These are phyloP conservation scores for Boleophthalmus pectinirostris DNA, from an alignment of 2,113 vertebrate species.

Conservation along the genomic window DNA sequence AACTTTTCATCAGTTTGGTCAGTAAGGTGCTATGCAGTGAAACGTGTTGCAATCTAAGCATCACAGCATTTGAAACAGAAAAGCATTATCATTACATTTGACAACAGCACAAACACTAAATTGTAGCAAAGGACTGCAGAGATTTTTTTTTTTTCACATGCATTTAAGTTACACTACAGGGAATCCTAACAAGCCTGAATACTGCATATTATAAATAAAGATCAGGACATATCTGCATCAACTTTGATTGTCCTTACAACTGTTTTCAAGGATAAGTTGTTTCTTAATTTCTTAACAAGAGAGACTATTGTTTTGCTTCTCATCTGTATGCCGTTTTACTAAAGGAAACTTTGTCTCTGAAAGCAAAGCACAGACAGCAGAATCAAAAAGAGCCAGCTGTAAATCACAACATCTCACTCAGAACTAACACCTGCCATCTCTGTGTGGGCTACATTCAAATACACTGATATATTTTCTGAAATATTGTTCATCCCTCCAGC, in stretches of 20 bases:
- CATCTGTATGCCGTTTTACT: conserved; percentile 12
- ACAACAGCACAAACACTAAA: too few relatives aligned
- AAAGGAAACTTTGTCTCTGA: neutral
- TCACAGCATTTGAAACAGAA: conserved; percentile 5
- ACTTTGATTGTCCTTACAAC: neutral
- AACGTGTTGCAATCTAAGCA: conserved; percentile 4
- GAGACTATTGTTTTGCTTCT: conserved; percentile 16
- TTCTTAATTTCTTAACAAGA: conserved; percentile 4
- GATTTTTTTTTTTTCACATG: too few relatives aligned
- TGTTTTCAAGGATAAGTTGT: neutral
- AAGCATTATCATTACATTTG: neutral
- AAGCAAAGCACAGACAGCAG: conserved; percentile 5
- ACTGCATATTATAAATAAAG: neutral
- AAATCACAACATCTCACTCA: conserved; percentile 7
- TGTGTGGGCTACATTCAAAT: conserved; percentile 2
- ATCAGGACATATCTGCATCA: neutral
- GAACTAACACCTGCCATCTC: conserved; percentile 21
- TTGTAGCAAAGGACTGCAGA: too few relatives aligned
- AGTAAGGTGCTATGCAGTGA: neutral
- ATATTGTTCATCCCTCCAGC: neutral
- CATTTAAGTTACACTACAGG: too few relatives aligned
- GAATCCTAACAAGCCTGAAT: neutral
- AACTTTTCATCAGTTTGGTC: conserved; percentile 30
- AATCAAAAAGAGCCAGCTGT: conserved; percentile 19
- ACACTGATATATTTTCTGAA: neutral